Percentiles rank a stretch among this genome's conserved stretches.
These are phyloP conservation scores for Drosophila lacertosa DNA, from an alignment of 1,140 invertebrate genomes.

Conservation along the genomic window DNA sequence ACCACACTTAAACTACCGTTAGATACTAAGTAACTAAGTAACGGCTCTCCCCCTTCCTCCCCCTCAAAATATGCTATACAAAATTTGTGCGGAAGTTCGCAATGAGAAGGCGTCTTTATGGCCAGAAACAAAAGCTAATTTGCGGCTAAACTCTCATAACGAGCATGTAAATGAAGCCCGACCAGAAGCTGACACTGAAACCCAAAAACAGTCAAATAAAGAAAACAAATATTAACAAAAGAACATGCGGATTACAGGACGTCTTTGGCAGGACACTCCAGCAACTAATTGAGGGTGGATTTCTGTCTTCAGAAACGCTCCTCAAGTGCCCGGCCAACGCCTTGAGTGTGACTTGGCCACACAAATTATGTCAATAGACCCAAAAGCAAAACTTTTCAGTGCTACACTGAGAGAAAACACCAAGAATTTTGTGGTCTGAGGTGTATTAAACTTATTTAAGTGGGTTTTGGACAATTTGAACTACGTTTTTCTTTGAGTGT, in stretches of 20 bases:
- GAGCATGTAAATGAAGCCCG: slow-evolving; percentile 71
- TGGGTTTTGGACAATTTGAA: too few species aligned
- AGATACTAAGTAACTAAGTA: slow-evolving; percentile 2
- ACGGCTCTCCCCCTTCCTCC: not conserved
- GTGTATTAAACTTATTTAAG: too few species aligned
- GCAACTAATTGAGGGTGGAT: slow-evolving; percentile 75
- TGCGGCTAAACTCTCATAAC: slow-evolving; percentile 70
- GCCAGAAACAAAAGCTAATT: slow-evolving; percentile 64
- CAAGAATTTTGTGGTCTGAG: too few species aligned
- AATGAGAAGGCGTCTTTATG: slow-evolving; percentile 57
- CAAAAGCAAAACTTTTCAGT: slow-evolving; percentile 32
- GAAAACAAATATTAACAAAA: slow-evolving; percentile 52
- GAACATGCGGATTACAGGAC: slow-evolving; percentile 39
- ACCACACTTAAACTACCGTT: slow-evolving; percentile 12
- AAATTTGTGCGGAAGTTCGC: slow-evolving; percentile 61
- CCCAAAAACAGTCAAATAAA: slow-evolving; percentile 37
- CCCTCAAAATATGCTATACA: slow-evolving; percentile 49
- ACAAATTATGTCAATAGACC: slow-evolving; percentile 78
- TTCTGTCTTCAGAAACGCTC: slow-evolving; percentile 44
- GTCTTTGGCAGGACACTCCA: slow-evolving; percentile 46
- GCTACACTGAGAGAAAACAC: too few species aligned
- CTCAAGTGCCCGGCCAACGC: slow-evolving; percentile 77
- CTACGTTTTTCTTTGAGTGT: not conserved
- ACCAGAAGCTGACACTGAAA: slow-evolving; percentile 56
- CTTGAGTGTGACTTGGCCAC: slow-evolving; percentile 75